A percentile compares a stretch with the other conserved stretches of the same genome.
phyloP scores from a whole-genome alignment of 2,888 invertebrate species.

The Drosophila longiperda region DNA sequence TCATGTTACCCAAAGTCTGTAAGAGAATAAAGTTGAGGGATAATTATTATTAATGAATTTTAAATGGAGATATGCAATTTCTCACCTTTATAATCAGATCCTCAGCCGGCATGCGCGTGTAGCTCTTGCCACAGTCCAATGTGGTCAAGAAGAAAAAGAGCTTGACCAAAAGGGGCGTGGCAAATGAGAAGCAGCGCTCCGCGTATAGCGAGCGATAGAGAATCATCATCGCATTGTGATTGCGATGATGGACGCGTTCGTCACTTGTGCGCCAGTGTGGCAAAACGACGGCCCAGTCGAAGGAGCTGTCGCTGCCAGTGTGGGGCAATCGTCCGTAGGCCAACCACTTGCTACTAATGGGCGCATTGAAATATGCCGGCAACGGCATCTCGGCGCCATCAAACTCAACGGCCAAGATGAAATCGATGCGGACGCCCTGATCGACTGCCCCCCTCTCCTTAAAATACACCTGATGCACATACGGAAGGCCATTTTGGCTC shows the following conservation, averaged over 20 bases:
- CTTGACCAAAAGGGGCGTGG: slow-evolving; percentile 43
- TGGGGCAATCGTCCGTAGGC: slow-evolving; percentile 43
- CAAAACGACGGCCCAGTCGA: slow-evolving; percentile 50
- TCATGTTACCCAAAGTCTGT: slow-evolving; percentile 41
- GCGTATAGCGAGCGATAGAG: slow-evolving; percentile 38
- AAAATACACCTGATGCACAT: slow-evolving; percentile 45
- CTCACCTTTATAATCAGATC: slow-evolving; percentile 42
- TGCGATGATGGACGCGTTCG: neutral
- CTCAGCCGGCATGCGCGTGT: slow-evolving; percentile 9
- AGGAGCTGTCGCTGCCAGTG: neutral
- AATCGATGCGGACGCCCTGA: slow-evolving; percentile 50
- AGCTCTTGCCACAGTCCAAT: slow-evolving; percentile 25
- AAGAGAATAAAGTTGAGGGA: neutral
- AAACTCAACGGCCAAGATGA: slow-evolving; percentile 54
- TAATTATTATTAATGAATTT: neutral
- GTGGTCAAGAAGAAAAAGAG: slow-evolving; percentile 46
- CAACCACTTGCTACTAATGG: slow-evolving; percentile 43
- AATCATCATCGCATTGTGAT: slow-evolving; percentile 23
- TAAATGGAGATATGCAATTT: neutral
- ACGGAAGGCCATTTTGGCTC: slow-evolving; percentile 29
- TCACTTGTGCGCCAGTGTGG: slow-evolving; percentile 46
- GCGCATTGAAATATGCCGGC: slow-evolving; percentile 38
- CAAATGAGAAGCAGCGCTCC: slow-evolving; percentile 34
- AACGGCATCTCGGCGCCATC: slow-evolving; percentile 34
- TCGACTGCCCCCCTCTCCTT: neutral